Base-by-base conservation (phyloP, 2,113 vertebrate species). In the Hydrochoerus hydrochaeris region DNA sequence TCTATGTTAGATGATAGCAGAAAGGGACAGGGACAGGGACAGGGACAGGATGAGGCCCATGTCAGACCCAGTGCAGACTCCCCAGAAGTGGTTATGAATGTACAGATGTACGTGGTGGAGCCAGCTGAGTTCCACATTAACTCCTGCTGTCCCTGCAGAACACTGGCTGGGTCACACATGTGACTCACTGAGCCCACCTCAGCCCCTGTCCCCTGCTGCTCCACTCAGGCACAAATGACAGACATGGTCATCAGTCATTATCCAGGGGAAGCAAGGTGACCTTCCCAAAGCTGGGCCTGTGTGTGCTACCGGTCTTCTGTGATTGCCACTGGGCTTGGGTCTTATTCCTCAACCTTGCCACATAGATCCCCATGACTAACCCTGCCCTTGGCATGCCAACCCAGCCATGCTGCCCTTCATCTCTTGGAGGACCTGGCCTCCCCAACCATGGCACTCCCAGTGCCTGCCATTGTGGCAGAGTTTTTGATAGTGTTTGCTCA, bases 11-110 rank as follows among this genome's bases (percentile, higher is more conserved):
- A 9, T 46, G 17, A 22, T 7, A 9, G n/a, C 11, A n/a, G n/a
- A n/a, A n/a, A n/a, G n/a, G n/a, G n/a, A n/a, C n/a, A n/a, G 46
- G 4, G 46, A 46, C 46, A 46, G 46, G 35, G 44, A 16, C 52
- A 1, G 41, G 6, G 30, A 8, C 2, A 3, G 1, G 0, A 3
- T 7, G 20, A 14, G 65, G 24, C 35, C 46, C 19, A 0, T 1
- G 4, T 13, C 26, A 7, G 49, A 26, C 52, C 90, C 46, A 0
- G 0, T 2, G 26, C 1, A 10, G 77, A 52, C 8, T 0, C 26
- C 10, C 54, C 13, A 0, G 12, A 4, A 32, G n/a, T 14, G 41
- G 12, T 35, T 8, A 13, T 2, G 0, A 20, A 5, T 30, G 44
- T 19, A 60, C 9, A 30, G 19, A 5, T 2, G 2, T 10, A 0